Conservation (phyloP, 1,140 invertebrate species). For the Bombus vancouverensis region DNA sequence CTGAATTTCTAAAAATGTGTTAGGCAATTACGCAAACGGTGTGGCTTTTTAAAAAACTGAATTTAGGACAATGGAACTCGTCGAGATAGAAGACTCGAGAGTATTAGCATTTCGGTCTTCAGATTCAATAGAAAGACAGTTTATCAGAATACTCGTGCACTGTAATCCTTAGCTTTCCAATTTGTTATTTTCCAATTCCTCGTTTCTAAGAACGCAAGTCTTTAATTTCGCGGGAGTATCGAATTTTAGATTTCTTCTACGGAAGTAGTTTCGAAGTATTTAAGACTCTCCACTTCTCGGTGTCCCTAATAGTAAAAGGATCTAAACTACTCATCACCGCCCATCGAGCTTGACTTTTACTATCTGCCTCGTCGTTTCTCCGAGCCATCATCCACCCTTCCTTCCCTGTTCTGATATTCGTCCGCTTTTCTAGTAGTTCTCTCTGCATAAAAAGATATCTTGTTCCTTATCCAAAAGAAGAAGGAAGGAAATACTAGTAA, state of each 20-base stretch:
- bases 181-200: no score
- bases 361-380: neutral
- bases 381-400: neutral
- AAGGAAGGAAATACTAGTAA: slow-evolving; percentile 47
- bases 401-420: neutral
- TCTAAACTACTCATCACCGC: neutral
- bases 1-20: no score
- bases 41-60: no score
- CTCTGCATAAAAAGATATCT: neutral
- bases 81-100: no score
- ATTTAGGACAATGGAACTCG: no score
- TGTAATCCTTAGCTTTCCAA: no score
- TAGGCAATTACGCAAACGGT: no score
- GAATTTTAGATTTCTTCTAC: neutral
- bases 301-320: neutral
- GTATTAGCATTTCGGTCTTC: no score
- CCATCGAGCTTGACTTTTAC: neutral
- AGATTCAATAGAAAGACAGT: no score
- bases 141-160: no score
- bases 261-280: neutral
- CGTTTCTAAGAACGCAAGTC: no score
- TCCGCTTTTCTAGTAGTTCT: neutral
- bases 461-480: neutral
- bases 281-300: neutral
- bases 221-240: neutral